Percentiles rank a stretch among this genome's conserved stretches.
Conservation (phyloP, 2,888 invertebrate genomes). For the Tachina lurida region DNA sequence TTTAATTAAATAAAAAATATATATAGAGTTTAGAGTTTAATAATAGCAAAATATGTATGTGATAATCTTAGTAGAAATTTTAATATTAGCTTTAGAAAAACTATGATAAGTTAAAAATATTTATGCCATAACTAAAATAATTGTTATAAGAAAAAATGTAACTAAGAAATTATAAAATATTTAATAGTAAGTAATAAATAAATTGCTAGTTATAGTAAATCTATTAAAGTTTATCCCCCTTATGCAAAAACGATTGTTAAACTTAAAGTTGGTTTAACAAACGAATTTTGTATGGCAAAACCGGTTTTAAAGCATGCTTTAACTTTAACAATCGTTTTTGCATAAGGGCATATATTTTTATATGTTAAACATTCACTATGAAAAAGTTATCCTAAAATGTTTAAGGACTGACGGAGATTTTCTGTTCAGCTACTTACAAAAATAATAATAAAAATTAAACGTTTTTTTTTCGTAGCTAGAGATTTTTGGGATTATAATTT, state of each 20-base stretch:
- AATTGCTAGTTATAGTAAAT: neutral
- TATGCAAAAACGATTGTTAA: too few species aligned
- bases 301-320: too few species aligned
- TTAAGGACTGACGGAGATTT: neutral
- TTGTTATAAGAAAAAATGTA: conserved; percentile 25
- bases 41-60: conserved; percentile 26
- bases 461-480: neutral
- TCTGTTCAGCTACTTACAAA: conserved; percentile 14
- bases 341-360: too few species aligned
- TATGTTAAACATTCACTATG: conserved; percentile 41
- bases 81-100: conserved; percentile 25
- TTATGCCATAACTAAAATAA: conserved; percentile 43
- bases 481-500: neutral
- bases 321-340: too few species aligned
- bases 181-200: conserved; percentile 11
- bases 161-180: conserved; percentile 40
- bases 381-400: conserved; percentile 14
- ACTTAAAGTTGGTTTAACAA: too few species aligned
- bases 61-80: conserved; percentile 48
- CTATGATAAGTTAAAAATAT: conserved; percentile 29
- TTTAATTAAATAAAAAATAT: conserved; percentile 33
- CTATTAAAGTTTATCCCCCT: neutral
- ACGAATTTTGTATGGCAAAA: too few species aligned
- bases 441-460: neutral
- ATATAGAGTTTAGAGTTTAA: conserved; percentile 13